These are phyloP conservation scores for Lithobates sylvaticus DNA, from an alignment of 2,797 vertebrate species.

Conservation along the genomic window DNA sequence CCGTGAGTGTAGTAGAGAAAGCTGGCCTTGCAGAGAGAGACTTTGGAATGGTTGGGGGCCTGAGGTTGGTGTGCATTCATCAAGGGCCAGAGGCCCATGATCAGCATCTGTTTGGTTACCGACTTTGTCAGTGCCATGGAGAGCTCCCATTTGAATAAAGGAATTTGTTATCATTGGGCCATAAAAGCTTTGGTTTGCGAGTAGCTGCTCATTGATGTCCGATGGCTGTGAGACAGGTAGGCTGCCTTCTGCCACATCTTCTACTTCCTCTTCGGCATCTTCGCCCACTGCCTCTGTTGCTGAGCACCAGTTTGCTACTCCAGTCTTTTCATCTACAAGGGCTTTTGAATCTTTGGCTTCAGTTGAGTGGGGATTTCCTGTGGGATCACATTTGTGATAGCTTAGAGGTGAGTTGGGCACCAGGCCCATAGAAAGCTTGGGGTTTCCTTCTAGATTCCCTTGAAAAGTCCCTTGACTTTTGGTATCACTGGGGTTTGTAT, in stretches of 20 bases:
- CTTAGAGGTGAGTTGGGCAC: slow-evolving; percentile 61
- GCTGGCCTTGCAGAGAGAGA: slow-evolving; percentile 72
- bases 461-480: slow-evolving; percentile 42
- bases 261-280: slow-evolving; percentile 65
- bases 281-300: slow-evolving; percentile 65
- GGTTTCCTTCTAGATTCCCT: slow-evolving; percentile 53
- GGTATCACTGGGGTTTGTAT: slow-evolving; percentile 24
- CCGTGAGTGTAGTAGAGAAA: slow-evolving; percentile 73
- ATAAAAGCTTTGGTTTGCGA: slow-evolving; percentile 65
- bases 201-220: slow-evolving; percentile 61
- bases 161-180: slow-evolving; percentile 55
- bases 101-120: slow-evolving; percentile 61
- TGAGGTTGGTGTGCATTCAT: slow-evolving; percentile 52
- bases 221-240: slow-evolving; percentile 32
- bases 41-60: slow-evolving; percentile 68
- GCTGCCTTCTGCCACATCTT: slow-evolving; percentile 52
- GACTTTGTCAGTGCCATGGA: slow-evolving; percentile 53
- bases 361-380: slow-evolving; percentile 63
- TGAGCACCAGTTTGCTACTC: slow-evolving; percentile 67
- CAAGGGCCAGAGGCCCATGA: slow-evolving; percentile 29
- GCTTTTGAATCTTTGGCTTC: slow-evolving; percentile 74
- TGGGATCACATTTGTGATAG: slow-evolving; percentile 66
- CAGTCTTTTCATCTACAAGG: slow-evolving; percentile 53
- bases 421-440: slow-evolving; percentile 56
- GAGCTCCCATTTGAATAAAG: slow-evolving; percentile 45